phyloP scores from a whole-genome alignment of 2,888 invertebrate species.

The Dexiosoma caninum region DNA sequence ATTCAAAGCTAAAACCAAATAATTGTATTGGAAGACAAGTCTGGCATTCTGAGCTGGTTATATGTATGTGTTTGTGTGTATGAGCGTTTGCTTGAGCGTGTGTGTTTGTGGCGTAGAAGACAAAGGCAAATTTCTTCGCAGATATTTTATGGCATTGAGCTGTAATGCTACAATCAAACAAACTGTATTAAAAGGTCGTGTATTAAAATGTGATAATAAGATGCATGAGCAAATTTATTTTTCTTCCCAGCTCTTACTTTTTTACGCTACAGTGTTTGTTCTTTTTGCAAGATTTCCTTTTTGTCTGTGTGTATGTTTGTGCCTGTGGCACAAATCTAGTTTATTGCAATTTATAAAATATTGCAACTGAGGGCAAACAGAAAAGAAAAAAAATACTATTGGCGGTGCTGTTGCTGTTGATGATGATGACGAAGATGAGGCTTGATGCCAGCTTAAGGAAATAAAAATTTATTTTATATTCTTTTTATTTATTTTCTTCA shows the following conservation, averaged over 20 bases:
- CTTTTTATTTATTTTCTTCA: background rate
- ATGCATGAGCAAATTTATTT: constrained; percentile 38
- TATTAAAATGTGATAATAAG: constrained; percentile 49
- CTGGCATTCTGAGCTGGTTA: constrained; percentile 19
- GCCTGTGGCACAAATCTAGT: constrained; percentile 11
- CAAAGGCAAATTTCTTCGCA: constrained; percentile 6
- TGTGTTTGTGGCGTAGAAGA: background rate
- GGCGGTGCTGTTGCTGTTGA: background rate
- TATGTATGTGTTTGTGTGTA: too few species aligned
- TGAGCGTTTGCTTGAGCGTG: too few species aligned
- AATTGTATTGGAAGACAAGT: constrained; percentile 45
- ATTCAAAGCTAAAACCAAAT: constrained; percentile 51
- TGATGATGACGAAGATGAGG: constrained; percentile 22
- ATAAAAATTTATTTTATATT: background rate
- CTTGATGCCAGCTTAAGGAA: constrained; percentile 37
- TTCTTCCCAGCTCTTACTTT: too few species aligned
- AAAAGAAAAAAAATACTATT: too few species aligned
- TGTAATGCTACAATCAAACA: constrained; percentile 48
- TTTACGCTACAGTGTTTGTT: background rate
- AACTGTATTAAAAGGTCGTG: constrained; percentile 51
- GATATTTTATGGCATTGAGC: constrained; percentile 47
- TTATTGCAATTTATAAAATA: constrained; percentile 40
- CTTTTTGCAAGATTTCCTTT: background rate
- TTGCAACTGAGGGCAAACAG: background rate
- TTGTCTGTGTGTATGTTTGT: background rate